Conservation (phyloP, 2,113 vertebrate genomes). For the Tachycineta bicolor region DNA sequence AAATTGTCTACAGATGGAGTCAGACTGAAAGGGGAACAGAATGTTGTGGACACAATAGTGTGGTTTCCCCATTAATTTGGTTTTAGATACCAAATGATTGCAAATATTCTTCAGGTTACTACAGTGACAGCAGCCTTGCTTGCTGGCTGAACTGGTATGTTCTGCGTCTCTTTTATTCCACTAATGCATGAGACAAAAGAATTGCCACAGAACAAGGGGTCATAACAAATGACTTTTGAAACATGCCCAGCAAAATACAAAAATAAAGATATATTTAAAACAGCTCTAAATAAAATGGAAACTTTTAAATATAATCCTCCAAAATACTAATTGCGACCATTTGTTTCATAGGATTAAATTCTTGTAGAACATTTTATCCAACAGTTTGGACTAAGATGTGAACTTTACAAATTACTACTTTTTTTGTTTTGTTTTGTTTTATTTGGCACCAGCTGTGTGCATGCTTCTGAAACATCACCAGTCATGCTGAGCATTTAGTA, state of each 20-base stretch:
- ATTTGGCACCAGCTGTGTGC: slow-evolving; percentile 43
- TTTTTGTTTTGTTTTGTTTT: neutral
- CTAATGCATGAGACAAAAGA: slow-evolving; percentile 7
- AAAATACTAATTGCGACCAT: slow-evolving; percentile 34
- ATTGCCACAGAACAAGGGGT: slow-evolving; percentile 2
- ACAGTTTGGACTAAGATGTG: neutral
- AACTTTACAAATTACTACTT: slow-evolving; percentile 32
- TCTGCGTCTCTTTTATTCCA: slow-evolving; percentile 25
- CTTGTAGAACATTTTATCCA: neutral
- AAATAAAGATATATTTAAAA: slow-evolving; percentile 24
- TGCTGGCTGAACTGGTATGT: neutral
- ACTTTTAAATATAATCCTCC: slow-evolving; percentile 20
- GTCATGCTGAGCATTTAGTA: slow-evolving; percentile 45
- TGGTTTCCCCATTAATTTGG: neutral
- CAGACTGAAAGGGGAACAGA: neutral
- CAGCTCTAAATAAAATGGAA: slow-evolving; percentile 36
- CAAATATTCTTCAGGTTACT: neutral
- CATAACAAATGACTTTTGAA: slow-evolving; percentile 38
- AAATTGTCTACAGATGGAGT: neutral
- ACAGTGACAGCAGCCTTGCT: neutral
- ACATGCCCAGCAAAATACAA: neutral
- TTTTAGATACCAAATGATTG: neutral
- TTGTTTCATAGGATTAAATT: slow-evolving; percentile 42
- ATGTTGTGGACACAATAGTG: neutral
- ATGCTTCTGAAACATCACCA: slow-evolving; percentile 53